Percentiles rank a stretch among this genome's conserved stretches.
Evolutionary conservation across 2,888 invertebrate genomes (phyloP).

Genomic region (Piscicola geometra): DNA sequence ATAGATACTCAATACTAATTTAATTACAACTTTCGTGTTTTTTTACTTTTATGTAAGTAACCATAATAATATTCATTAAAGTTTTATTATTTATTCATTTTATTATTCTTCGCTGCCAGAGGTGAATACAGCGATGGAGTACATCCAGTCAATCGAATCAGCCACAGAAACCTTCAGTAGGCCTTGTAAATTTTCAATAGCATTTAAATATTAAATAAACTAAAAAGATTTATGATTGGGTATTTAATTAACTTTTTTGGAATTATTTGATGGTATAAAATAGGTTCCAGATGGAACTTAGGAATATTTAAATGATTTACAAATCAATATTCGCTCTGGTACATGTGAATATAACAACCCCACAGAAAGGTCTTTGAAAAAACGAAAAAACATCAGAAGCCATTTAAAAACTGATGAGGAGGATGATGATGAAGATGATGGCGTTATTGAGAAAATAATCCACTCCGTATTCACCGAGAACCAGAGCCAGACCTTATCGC

Average conservation of each 20-base stretch:
- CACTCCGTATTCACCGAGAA: constrained; percentile 29
- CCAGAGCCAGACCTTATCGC: constrained; percentile 8
- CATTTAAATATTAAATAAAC: not conserved
- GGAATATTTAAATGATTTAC: no score
- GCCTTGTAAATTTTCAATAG: not conserved
- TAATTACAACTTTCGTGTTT: no score
- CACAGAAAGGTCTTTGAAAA: not conserved
- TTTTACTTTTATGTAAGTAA: no score
- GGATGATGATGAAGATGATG: constrained; percentile 12
- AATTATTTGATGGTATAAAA: not conserved
- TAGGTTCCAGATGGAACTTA: no score
- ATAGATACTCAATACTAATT: no score
- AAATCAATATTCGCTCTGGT: not conserved
- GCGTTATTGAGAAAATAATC: constrained; percentile 19
- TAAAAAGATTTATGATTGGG: not conserved
- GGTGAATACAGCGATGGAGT: not conserved
- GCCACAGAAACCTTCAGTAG: not conserved
- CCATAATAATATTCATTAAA: no score
- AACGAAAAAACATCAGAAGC: not conserved
- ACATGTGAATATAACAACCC: not conserved
- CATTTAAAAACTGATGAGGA: not conserved
- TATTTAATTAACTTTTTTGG: not conserved
- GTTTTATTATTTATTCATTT: no score
- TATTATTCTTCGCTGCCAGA: not conserved
- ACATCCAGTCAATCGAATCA: not conserved